Base-by-base conservation (phyloP, 2,888 invertebrate genomes). In the Nowickia ferox region DNA sequence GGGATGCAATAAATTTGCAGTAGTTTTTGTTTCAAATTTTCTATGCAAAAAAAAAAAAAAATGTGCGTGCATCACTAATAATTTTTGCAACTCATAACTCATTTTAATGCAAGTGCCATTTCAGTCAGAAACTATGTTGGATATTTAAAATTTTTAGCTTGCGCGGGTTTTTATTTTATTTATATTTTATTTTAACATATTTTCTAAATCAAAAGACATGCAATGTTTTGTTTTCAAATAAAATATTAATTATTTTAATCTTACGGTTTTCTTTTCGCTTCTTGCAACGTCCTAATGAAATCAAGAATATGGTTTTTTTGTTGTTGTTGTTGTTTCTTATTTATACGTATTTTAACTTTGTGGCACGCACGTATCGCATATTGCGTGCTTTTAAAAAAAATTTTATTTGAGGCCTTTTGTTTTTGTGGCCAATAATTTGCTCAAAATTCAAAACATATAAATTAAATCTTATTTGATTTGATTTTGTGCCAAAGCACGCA, bases 401-500 rank as follows among this genome's bases (percentile, higher is more conserved):
- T 74, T 46, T 13, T 74, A 22, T 22, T 74, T 61, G 9, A 13
- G 17, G 22, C 38, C 38, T 38, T 68, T 53, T 44, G 13, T 30
- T 65, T 40, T 42, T 71, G 65, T 63, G 66, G 44, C 84, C 71
- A 80, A 80, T 68, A 72, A 78, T 77, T 79, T 84, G 63, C 69
- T 76, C 55, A 76, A 75, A 74, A 84, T 76, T 71, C 65, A 66
- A 76, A 84, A 76, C 63, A 71, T 68, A 57, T 65, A 80, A 76
- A 80, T 51, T 75, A 76, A 84, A 84, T 71, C 63, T 61, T 79
- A 80, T 84, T 80, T 71, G 57, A 79, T 84, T 84, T 78, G 79
- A 84, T 75, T 84, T 79, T 84, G 69, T 79, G 79, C 79, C 84
- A 79, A 80, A 71, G 79, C 84, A 84, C 84, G 84, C 84, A 84